Conservation (phyloP, 2,113 vertebrate genomes). For the Sceloporus tristichus region DNA sequence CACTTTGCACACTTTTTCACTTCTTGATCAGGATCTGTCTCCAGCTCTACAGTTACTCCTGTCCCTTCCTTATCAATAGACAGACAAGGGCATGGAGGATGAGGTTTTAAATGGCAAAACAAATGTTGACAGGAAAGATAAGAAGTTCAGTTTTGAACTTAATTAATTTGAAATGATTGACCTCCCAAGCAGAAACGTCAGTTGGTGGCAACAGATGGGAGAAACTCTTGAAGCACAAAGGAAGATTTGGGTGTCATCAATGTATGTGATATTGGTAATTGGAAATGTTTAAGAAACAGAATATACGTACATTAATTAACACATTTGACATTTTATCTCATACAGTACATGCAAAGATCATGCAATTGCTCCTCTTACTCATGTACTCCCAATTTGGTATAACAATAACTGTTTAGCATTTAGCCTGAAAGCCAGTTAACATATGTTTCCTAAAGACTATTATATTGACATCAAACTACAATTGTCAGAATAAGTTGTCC, state of each 20-base stretch:
- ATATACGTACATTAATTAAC: background rate
- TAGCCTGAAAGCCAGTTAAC: background rate
- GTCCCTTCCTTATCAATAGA: background rate
- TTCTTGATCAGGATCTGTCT: too few species aligned
- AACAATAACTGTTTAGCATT: background rate
- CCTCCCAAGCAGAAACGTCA: background rate
- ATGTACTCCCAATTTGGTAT: background rate
- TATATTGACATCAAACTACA: background rate
- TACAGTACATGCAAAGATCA: background rate
- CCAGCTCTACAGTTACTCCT: too few species aligned
- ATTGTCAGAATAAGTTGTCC: background rate
- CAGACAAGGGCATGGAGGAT: background rate
- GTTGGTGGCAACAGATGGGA: background rate
- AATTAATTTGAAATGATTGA: background rate
- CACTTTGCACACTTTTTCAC: too few species aligned
- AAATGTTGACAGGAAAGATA: background rate
- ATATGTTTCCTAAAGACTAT: background rate
- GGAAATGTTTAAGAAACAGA: background rate
- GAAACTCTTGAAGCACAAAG: too few species aligned
- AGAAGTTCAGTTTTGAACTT: background rate
- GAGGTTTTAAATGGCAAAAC: background rate
- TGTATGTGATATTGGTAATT: too few species aligned
- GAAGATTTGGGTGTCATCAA: too few species aligned
- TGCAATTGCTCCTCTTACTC: background rate
- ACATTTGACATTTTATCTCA: background rate